A percentile compares a stretch with the other conserved stretches of the same genome.
These are phyloP conservation scores for Chamaea fasciata DNA, from an alignment of 2,113 vertebrate species.

Conservation along the genomic window DNA sequence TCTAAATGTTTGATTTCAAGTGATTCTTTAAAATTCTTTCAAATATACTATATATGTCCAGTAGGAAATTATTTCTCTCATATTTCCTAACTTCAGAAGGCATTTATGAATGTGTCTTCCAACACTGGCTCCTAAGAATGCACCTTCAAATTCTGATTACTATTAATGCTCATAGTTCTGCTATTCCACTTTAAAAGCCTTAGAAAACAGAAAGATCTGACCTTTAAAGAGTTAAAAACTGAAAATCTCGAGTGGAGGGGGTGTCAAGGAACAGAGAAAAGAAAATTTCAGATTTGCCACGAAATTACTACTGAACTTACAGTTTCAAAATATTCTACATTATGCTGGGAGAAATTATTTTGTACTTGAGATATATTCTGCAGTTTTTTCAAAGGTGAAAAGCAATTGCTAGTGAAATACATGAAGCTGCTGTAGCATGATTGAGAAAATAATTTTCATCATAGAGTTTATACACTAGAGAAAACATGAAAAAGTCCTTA, in stretches of 20 bases:
- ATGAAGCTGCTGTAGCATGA: not conserved
- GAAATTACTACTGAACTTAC: conserved; percentile 14
- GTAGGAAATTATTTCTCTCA: not conserved
- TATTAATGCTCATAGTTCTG: not conserved
- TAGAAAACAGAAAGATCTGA: not conserved
- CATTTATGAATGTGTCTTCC: not conserved
- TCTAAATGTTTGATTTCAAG: not conserved
- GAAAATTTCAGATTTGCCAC: not conserved
- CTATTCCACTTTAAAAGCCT: not conserved
- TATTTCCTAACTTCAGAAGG: not conserved
- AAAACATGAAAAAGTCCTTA: not conserved
- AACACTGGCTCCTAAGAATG: not conserved
- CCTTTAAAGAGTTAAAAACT: not conserved
- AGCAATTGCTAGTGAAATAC: not conserved
- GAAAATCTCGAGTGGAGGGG: not conserved
- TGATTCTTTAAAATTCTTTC: not conserved
- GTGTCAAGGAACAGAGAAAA: not conserved
- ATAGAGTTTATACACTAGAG: not conserved
- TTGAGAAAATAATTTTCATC: conserved; percentile 8
- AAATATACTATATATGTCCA: not conserved
- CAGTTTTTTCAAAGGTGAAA: conserved; percentile 1
- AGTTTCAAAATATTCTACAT: not conserved
- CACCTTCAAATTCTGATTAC: not conserved
- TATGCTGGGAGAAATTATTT: not conserved
- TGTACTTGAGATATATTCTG: not conserved